Evolutionary conservation across 2,888 invertebrate genomes (phyloP), one percentile per base, ranked within the genome.

Genomic region (Acronicta psi): DNA sequence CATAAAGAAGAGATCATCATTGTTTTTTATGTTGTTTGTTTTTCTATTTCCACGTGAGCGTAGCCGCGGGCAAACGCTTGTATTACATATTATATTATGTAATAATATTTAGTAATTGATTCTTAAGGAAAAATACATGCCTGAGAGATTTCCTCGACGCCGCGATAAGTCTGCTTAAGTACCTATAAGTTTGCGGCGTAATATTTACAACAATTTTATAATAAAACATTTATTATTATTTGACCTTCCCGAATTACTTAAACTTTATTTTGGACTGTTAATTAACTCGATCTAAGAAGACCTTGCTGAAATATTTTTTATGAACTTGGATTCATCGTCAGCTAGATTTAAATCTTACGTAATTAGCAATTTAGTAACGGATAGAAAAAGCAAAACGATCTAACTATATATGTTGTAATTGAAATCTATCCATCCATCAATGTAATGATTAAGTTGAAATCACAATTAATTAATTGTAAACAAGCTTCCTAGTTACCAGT

Each of bases 301-400:
- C 46, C 13, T 25, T 2, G 25, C 10, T 1, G 20, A n/a, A 29
- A 14, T 10, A 9, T 45, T 66, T 58, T 41, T 29, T 46, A 3
- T 31, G 0, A 13, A 34, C 13, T 18, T 14, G 20, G 20, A 29
- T 13, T 40, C 23, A 11, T 41, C 29, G 0, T 1, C 10, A 1
- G 16, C n/a, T 50, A 16, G 7, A 31, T 50, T 23, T 31, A 1
- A 31, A 43, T 36, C 13, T 16, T 2, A 18, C 31, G 4, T 31
- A 51, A 38, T 63, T 60, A 68, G 29, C n/a, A 31, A 37, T 42
- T 68, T 61, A 46, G 23, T 42, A 5, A 42, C 52, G 31, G 25
- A 41, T 29, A 45, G 41, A 67, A 49, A 25, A 37, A 3, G 11
- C 37, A 18, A 20, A 34, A n/a, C n/a, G 5, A 34, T 9, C n/a